Base-by-base conservation (phyloP, 1,140 invertebrate genomes). In the Tetranychus urticae region DNA sequence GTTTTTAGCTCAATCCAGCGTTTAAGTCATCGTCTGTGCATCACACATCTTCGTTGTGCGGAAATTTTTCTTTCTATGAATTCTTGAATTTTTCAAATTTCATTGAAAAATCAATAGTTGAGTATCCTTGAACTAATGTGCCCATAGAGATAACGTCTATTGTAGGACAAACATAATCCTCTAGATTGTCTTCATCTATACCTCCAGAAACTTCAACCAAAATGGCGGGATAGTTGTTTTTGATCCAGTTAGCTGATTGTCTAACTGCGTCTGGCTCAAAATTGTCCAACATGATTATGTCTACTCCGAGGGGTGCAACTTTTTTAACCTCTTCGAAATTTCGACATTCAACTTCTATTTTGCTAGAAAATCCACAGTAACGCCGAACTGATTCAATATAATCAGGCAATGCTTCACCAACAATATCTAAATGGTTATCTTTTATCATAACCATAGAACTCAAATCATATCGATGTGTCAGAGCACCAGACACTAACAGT, bases 361-460 rank as follows among this genome's bases (percentile, higher is more conserved):
- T 76, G 8, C 65, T 66, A 2, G 68, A 69, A 62, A 74, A 74
- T 2, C 74, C 73, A 52, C 70, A 63, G 54, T 61, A 59, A 55
- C n/a, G 6, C 35, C 14, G 58, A 37, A 60, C 56, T 23, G 12
- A 13, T 34, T 55, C 50, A 52, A 58, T 48, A 12, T 45, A 33
- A 13, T 37, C 65, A 36, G 68, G 65, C 8, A 75, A 70, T 58
- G 68, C 72, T 10, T 74, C 74, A 14, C 55, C 58, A 36, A 69
- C 69, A 34, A 73, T 69, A 68, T 71, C 71, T 45, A 76, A 70
- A 65, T 77, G 75, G 65, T 77, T 77, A 63, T 76, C 75, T 64
- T 76, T 76, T 37, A 77, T 63, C 74, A 76, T 77, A 5, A 76
- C 69, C 74, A 76, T 74, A 10, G 71, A 73, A 0, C 74, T 75